Evolutionary conservation across 2,113 vertebrate genomes (phyloP).

Genomic region (Nesogale talazaci): DNA sequence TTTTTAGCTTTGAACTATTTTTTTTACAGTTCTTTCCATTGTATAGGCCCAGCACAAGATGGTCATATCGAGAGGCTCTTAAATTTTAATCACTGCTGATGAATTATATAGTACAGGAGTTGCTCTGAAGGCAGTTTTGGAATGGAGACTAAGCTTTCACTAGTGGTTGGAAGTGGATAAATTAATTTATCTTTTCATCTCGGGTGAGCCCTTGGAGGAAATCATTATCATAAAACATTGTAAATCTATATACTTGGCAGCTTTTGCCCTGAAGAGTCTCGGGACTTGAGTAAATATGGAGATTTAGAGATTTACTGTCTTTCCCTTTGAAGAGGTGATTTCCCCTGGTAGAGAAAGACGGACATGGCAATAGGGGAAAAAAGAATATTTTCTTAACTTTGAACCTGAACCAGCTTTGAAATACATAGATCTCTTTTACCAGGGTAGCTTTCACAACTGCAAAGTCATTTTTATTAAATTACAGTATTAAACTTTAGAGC

Average conservation of each 20-base stretch:
- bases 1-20: slow-evolving; percentile 53
- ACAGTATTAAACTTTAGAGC: slow-evolving; percentile 75
- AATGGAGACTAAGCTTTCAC: slow-evolving; percentile 78
- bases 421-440: slow-evolving; percentile 75
- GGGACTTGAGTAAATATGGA: slow-evolving; percentile 86
- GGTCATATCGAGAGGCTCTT: slow-evolving; percentile 67
- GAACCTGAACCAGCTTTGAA: slow-evolving; percentile 78
- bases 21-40: slow-evolving; percentile 47
- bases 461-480: slow-evolving; percentile 80
- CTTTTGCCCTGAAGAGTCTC: slow-evolving; percentile 82
- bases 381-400: slow-evolving; percentile 79
- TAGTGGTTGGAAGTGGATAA: slow-evolving; percentile 80
- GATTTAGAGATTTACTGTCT: slow-evolving; percentile 85
- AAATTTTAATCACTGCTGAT: slow-evolving; percentile 79
- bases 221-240: slow-evolving; percentile 83
- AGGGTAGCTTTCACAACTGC: slow-evolving; percentile 52
- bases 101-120: slow-evolving; percentile 73
- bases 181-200: slow-evolving; percentile 84
- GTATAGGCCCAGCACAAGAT: slow-evolving; percentile 62
- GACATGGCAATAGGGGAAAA: slow-evolving; percentile 72
- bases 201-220: slow-evolving; percentile 78
- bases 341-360: slow-evolving; percentile 81
- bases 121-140: slow-evolving; percentile 72
- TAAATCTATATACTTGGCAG: slow-evolving; percentile 86
- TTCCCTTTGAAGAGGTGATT: slow-evolving; percentile 85